phyloP scores from a whole-genome alignment of 2,888 invertebrate genomes.

The Nomada ruficornis region DNA sequence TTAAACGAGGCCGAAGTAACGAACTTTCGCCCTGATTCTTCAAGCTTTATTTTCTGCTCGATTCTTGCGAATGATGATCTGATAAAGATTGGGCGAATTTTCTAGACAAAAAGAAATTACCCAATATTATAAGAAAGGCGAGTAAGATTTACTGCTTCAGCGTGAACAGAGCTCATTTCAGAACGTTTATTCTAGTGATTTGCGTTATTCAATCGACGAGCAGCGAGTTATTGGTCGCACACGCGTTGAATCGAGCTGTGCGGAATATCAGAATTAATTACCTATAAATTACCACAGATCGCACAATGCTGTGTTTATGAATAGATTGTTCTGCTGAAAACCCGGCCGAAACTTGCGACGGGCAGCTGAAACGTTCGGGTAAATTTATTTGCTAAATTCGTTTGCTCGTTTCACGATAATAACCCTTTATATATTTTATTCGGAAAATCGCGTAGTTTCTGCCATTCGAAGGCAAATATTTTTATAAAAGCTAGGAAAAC shows the following conservation, averaged over 20 bases:
- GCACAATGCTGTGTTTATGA: slow-evolving; percentile 31
- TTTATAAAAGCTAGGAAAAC: too few species aligned
- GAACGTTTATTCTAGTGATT: background rate
- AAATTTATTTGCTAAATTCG: slow-evolving; percentile 1
- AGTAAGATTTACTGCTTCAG: background rate
- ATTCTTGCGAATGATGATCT: too few species aligned
- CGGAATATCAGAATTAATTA: slow-evolving; percentile 33
- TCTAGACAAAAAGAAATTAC: too few species aligned
- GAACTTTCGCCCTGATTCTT: background rate
- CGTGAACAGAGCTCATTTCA: background rate
- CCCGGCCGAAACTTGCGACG: background rate
- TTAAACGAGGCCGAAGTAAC: slow-evolving; percentile 27
- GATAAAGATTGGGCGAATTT: too few species aligned
- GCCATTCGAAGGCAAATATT: too few species aligned
- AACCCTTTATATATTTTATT: background rate
- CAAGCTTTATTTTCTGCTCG: background rate
- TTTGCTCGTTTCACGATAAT: background rate
- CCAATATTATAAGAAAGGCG: background rate
- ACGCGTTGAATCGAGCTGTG: background rate
- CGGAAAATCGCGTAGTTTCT: background rate
- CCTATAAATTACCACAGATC: slow-evolving; percentile 25
- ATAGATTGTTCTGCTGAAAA: slow-evolving; percentile 4
- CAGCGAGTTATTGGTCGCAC: background rate
- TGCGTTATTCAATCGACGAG: background rate
- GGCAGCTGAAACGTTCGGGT: background rate